Conservation (phyloP, 2,113 vertebrate genomes). For the Pardalotus punctatus region DNA sequence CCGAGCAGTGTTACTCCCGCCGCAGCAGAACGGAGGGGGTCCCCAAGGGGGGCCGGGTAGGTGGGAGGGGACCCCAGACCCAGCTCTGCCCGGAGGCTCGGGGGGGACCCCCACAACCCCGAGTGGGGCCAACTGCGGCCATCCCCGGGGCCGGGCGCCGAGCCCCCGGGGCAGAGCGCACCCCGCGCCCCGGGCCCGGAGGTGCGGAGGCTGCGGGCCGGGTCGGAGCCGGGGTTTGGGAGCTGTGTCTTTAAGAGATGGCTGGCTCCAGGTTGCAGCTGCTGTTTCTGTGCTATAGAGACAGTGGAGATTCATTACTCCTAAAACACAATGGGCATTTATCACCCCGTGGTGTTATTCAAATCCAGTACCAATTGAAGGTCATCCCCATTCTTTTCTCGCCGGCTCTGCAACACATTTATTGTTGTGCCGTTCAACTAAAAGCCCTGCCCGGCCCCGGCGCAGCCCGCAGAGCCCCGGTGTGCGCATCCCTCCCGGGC, state of each 20-base stretch:
- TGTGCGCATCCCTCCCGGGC: conserved; percentile 62
- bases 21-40: not conserved
- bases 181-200: not conserved
- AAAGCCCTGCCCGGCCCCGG: conserved; percentile 79
- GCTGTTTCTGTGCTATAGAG: conserved; percentile 89
- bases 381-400: conserved; percentile 89
- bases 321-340: conserved; percentile 99
- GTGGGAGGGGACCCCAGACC: not conserved
- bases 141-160: not conserved
- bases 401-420: conserved; percentile 83
- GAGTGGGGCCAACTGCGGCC: not conserved
- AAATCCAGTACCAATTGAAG: conserved; percentile 99
- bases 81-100: not conserved
- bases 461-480: conserved; percentile 76
- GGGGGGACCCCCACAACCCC: not conserved
- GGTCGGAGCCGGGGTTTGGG: conserved; percentile 1
- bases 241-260: conserved; percentile 98
- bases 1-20: not conserved
- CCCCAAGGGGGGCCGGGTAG: not conserved
- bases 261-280: conserved; percentile 95
- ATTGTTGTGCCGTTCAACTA: conserved; percentile 87
- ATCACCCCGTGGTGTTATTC: conserved; percentile 99
- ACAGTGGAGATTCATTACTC: conserved; percentile 99
- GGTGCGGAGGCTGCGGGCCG: not conserved
- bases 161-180: not conserved